Conservation (phyloP, 2,797 vertebrate species). For the Tokudaia tokunoshimensis region DNA sequence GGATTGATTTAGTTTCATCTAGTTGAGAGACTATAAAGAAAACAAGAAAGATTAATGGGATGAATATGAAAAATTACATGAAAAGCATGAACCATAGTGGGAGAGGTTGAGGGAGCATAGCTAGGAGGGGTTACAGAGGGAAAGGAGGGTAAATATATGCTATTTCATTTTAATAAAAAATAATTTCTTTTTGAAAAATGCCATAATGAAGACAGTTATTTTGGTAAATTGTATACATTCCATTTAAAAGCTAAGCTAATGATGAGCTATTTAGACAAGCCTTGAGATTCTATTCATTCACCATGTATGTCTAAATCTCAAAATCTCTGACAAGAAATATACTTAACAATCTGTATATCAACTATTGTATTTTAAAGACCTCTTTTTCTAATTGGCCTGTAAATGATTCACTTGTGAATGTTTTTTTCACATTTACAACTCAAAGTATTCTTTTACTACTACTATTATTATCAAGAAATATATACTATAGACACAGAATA, state of each 20-base stretch:
- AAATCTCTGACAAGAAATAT: neutral
- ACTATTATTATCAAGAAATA: neutral
- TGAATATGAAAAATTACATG: neutral
- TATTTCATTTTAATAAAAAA: neutral
- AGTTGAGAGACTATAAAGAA: neutral
- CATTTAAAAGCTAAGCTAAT: neutral
- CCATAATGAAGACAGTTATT: neutral
- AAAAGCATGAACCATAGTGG: too few species aligned
- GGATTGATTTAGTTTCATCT: neutral
- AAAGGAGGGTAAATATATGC: neutral
- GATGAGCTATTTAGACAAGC: neutral
- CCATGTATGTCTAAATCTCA: neutral
- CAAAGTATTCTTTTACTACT: neutral
- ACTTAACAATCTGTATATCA: neutral
- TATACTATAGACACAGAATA: neutral
- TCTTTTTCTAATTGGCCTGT: neutral
- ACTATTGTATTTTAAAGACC: neutral
- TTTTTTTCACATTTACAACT: neutral
- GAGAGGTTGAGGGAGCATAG: too few species aligned
- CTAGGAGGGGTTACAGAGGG: neutral
- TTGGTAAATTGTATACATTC: neutral
- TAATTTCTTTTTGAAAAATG: neutral
- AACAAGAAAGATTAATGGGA: neutral
- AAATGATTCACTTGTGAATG: neutral
- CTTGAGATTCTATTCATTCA: neutral